Conservation (phyloP, 1,140 invertebrate species). For the Lutraria rhynchaena region DNA sequence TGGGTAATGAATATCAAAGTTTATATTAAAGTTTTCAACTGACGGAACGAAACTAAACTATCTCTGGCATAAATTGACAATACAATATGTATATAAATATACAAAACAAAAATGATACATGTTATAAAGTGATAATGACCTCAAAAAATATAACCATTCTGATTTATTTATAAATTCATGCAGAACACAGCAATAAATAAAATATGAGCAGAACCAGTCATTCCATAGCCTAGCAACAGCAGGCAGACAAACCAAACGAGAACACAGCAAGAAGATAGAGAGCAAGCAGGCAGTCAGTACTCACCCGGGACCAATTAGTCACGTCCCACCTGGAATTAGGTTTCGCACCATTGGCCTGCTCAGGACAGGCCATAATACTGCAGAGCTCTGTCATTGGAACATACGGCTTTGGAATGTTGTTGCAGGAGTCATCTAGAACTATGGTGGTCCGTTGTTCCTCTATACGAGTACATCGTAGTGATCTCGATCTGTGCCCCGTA, state of each 20-base stretch:
- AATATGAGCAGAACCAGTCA: neutral
- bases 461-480: slow-evolving; percentile 65
- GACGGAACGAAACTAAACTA: too few relatives aligned
- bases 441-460: slow-evolving; percentile 47
- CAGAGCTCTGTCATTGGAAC: slow-evolving; percentile 61
- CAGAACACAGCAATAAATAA: slow-evolving; percentile 4
- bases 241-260: too few relatives aligned
- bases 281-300: neutral
- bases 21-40: too few relatives aligned
- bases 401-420: slow-evolving; percentile 59
- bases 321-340: slow-evolving; percentile 59
- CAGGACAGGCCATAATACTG: slow-evolving; percentile 61
- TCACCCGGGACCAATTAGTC: slow-evolving; percentile 66
- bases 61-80: too few relatives aligned
- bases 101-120: too few relatives aligned
- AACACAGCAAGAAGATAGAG: too few relatives aligned
- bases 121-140: too few relatives aligned
- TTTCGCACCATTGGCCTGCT: slow-evolving; percentile 3
- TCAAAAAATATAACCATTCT: too few relatives aligned
- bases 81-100: too few relatives aligned
- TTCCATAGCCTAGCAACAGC: too few relatives aligned
- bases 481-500: slow-evolving; percentile 57
- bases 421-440: slow-evolving; percentile 57
- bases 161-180: too few relatives aligned
- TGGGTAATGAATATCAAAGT: too few relatives aligned